A percentile compares a stretch with the other conserved stretches of the same genome.
Conservation (phyloP, 2,797 vertebrate species). For the Lycodopsis pacificus region DNA sequence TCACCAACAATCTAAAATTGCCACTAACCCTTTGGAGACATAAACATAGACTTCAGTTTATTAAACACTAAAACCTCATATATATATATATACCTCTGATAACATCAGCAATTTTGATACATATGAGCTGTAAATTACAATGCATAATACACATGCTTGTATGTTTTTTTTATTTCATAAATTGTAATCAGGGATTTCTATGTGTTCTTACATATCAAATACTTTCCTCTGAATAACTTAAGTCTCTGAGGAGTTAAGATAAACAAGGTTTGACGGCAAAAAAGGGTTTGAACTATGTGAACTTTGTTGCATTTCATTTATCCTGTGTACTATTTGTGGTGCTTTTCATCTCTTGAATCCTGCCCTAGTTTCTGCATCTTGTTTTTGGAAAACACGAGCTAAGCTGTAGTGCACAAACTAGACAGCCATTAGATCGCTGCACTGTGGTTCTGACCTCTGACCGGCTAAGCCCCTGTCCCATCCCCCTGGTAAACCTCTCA, state of each 20-base stretch:
- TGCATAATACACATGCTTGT: neutral
- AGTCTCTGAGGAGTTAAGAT: conserved; percentile 54
- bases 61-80: conserved; percentile 25
- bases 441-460: conserved; percentile 78
- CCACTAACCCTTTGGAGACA: conserved; percentile 2
- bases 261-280: conserved; percentile 42
- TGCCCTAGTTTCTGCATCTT: conserved; percentile 78
- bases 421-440: conserved; percentile 77
- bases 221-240: conserved; percentile 44
- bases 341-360: conserved; percentile 71
- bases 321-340: conserved; percentile 64
- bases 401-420: conserved; percentile 66
- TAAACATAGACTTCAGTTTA: conserved; percentile 17
- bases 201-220: conserved; percentile 39
- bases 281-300: conserved; percentile 62
- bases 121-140: conserved; percentile 19
- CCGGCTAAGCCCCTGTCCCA: conserved; percentile 68
- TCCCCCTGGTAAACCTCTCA: conserved; percentile 69
- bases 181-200: conserved; percentile 37
- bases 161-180: conserved; percentile 20
- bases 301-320: conserved; percentile 71
- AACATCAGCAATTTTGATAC: neutral
- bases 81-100: neutral
- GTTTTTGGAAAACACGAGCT: conserved; percentile 74
- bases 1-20: conserved; percentile 28